Conservation (phyloP, 2,888 invertebrate species). For the Conistra vaccinii region DNA sequence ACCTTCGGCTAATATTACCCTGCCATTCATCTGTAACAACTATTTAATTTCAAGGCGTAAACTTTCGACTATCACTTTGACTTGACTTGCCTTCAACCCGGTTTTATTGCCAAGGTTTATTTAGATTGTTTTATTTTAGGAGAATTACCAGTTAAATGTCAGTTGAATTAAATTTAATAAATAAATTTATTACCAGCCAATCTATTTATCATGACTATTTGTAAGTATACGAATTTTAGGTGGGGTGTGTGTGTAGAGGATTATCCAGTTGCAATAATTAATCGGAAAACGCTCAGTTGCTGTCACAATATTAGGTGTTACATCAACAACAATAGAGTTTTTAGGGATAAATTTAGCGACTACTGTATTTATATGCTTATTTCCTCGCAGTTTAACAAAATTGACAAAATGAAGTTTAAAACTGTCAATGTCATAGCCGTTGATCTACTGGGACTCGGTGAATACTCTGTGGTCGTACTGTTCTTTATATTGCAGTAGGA, state of each 20-base stretch:
- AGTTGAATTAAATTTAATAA: neutral
- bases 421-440: neutral
- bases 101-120: conserved; percentile 28
- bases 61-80: conserved; percentile 51
- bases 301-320: neutral
- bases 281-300: neutral
- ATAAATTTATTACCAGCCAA: neutral
- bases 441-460: neutral
- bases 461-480: neutral
- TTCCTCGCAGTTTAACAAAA: neutral
- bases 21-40: conserved; percentile 30
- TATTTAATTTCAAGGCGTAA: conserved; percentile 45
- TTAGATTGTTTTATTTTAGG: conserved; percentile 5
- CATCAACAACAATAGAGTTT: neutral
- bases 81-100: conserved; percentile 52
- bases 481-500: neutral
- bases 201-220: too few species aligned
- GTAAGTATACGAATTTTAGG: neutral
- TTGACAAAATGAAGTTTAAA: neutral
- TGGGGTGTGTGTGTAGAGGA: neutral
- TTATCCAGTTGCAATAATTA: neutral
- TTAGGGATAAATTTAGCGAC: too few species aligned
- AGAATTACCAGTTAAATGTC: conserved; percentile 13
- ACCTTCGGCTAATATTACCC: conserved; percentile 35
- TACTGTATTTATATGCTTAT: neutral